Conservation (phyloP, 2,113 vertebrate species). For the Cinclus mexicanus region DNA sequence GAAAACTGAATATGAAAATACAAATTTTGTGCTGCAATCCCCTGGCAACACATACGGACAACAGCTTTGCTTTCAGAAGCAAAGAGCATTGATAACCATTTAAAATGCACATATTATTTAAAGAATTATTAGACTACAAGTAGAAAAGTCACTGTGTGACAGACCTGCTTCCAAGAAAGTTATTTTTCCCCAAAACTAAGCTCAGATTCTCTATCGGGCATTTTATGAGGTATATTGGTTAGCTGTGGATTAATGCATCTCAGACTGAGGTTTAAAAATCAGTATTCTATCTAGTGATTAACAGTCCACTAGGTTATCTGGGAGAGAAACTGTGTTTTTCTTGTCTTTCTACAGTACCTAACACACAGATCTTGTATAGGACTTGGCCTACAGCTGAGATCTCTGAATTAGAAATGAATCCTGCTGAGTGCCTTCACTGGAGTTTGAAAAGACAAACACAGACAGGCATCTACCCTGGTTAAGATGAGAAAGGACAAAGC, state of each 20-base stretch:
- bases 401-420: background rate
- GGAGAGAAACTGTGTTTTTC: background rate
- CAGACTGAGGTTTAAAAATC: background rate
- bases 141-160: background rate
- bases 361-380: background rate
- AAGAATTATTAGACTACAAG: background rate
- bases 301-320: background rate
- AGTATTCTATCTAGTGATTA: background rate
- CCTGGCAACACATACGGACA: background rate
- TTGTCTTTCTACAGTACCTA: background rate
- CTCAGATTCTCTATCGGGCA: background rate
- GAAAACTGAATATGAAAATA: background rate
- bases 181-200: background rate
- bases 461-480: background rate
- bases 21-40: background rate
- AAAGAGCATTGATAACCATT: accelerated
- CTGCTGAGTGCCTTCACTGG: background rate
- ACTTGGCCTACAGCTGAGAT: background rate
- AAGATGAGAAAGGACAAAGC: background rate
- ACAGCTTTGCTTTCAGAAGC: background rate
- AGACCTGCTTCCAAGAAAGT: background rate
- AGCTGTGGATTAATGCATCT: background rate
- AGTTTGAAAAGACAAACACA: background rate
- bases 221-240: background rate
- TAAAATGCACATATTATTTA: background rate